Base-by-base conservation (phyloP, 2,113 vertebrate species). In the Cyphomyrus plagiostoma region DNA sequence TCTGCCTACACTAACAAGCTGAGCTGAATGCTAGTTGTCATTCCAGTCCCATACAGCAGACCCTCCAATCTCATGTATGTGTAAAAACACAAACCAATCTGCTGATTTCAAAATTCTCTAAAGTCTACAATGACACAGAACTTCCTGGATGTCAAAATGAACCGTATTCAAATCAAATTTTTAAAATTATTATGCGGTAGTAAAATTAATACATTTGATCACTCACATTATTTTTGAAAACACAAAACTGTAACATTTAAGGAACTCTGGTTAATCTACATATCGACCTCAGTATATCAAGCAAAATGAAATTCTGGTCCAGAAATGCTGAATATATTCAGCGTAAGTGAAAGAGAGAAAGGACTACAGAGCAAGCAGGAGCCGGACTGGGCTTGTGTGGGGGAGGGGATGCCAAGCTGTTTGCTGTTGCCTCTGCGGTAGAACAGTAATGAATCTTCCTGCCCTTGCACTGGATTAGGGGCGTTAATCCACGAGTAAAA, bases 401-500 rank as follows among this genome's bases (percentile, higher is more conserved):
- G 70, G 46, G 74, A 21, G 30, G 50, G 49, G 19, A 9, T 1
- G 70, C 9, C 50, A 26, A 53, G 70, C 26, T 46, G 19, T 52
- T 46, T 15, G 26, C 66, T 39, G n/a, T 89, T 46, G 49, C 66
- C 70, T 52, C 74, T n/a, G 74, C 62, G 6, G 9, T 35, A 77
- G 66, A 77, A 26, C 58, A 48, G 88, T 92, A 93, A 93, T 93
- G 92, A 89, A 85, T 56, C 87, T 87, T 88, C 82, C 89, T 92
- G 88, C 48, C 35, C 89, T 77, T 89, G 89, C 66, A 88, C 42
- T 86, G 92, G 91, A 93, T 93, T 93, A 93, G 90, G 91, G 91
- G 86, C 88, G 89, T 89, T 92, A 93, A 92, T 93, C 92, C 91
- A 91, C 70, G 74, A 88, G 77, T 87, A 88, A 91, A 89, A 26